These are phyloP conservation scores for Carassius carassius DNA, from an alignment of 2,113 vertebrate genomes.

Conservation along the genomic window DNA sequence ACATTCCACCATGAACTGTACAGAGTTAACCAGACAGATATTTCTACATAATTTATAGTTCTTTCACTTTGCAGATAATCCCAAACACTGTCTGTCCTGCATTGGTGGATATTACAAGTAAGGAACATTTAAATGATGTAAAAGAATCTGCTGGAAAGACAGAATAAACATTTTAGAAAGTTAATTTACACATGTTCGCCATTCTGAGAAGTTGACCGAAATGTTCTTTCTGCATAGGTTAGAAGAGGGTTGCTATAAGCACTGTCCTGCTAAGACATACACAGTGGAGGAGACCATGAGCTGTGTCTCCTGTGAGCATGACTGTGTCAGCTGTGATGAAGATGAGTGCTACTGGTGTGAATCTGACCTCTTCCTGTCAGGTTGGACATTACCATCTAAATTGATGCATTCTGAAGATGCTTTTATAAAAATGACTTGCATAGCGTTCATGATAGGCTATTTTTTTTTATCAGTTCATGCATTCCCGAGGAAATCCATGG, in stretches of 20 bases:
- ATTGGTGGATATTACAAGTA: constrained; percentile 86
- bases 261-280: constrained; percentile 87
- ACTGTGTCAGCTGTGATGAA: constrained; percentile 82
- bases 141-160: not conserved
- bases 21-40: not conserved
- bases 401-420: not conserved
- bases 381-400: constrained; percentile 61
- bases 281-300: constrained; percentile 71
- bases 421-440: too few relatives aligned
- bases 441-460: not conserved
- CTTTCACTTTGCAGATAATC: constrained; percentile 81
- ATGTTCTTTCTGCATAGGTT: constrained; percentile 73
- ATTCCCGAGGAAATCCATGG: not conserved
- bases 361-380: constrained; percentile 83
- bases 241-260: constrained; percentile 80
- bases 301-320: constrained; percentile 77
- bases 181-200: not conserved
- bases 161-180: not conserved
- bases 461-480: not conserved
- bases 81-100: constrained; percentile 84
- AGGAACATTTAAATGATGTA: constrained; percentile 64
- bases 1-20: not conserved
- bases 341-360: constrained; percentile 84
- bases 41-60: not conserved
- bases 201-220: not conserved